Evolutionary conservation across 2,888 invertebrate genomes (phyloP).

Genomic region (Laothoe populi): DNA sequence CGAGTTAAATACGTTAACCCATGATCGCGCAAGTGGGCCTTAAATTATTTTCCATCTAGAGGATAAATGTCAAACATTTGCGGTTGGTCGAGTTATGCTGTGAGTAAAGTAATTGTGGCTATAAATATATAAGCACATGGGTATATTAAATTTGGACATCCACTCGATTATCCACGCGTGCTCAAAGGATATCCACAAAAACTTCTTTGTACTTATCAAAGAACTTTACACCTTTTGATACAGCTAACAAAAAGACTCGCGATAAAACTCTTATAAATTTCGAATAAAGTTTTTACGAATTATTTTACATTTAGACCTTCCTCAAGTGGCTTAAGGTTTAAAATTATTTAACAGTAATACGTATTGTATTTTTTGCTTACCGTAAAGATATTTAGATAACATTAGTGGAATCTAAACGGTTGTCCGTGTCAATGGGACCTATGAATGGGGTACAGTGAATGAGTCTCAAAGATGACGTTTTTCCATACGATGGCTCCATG

Average conservation of each 20-base stretch:
- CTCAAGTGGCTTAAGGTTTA: neutral
- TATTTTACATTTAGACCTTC: neutral
- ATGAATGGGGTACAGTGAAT: slow-evolving; percentile 59
- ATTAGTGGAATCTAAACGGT: slow-evolving; percentile 83
- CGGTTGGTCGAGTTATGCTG: neutral
- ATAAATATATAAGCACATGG: slow-evolving; percentile 2
- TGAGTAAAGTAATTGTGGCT: neutral
- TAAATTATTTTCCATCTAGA: neutral
- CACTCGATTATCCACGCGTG: slow-evolving; percentile 71
- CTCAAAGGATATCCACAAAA: slow-evolving; percentile 66
- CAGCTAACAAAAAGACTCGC: slow-evolving; percentile 53
- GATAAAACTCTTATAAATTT: slow-evolving; percentile 66
- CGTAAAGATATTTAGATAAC: slow-evolving; percentile 78
- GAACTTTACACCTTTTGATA: slow-evolving; percentile 68
- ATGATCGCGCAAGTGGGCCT: too few species aligned
- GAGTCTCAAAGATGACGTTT: slow-evolving; percentile 75
- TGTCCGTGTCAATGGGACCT: slow-evolving; percentile 50
- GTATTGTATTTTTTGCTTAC: slow-evolving; percentile 51
- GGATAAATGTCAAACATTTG: neutral
- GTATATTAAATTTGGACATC: slow-evolving; percentile 3
- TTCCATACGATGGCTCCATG: slow-evolving; percentile 77
- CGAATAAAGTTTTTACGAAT: slow-evolving; percentile 40
- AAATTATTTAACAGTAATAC: slow-evolving; percentile 28
- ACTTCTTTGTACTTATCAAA: slow-evolving; percentile 52
- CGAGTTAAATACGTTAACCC: too few species aligned